phyloP scores from a whole-genome alignment of 2,113 vertebrate species.

The Pipra filicauda region DNA sequence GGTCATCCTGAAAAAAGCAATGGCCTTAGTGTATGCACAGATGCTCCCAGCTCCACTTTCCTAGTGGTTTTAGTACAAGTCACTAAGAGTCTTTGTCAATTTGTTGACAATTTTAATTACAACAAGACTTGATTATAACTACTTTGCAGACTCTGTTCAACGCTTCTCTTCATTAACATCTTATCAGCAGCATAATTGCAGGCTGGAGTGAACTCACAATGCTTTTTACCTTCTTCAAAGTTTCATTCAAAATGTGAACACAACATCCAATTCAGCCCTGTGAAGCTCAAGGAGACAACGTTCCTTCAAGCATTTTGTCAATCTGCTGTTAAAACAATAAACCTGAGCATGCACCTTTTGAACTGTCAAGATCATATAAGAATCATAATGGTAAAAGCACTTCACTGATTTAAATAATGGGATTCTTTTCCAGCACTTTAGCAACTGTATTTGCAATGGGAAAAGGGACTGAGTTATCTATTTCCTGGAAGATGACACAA shows the following conservation, averaged over 20 bases:
- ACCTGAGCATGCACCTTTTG: neutral
- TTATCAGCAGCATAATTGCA: conserved; percentile 55
- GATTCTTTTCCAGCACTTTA: neutral
- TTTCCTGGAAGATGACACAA: neutral
- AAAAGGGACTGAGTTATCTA: neutral
- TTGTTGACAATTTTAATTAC: conserved; percentile 64
- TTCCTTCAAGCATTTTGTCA: neutral
- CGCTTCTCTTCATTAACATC: conserved; percentile 35
- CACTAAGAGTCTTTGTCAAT: conserved; percentile 18
- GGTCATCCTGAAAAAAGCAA: neutral
- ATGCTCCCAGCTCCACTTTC: neutral
- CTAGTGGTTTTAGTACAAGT: neutral
- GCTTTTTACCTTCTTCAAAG: neutral
- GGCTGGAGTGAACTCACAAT: neutral
- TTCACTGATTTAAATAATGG: neutral
- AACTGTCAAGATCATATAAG: neutral
- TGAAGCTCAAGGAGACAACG: neutral
- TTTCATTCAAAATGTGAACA: neutral
- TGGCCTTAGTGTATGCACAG: neutral
- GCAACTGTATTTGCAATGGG: neutral
- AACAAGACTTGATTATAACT: conserved; percentile 37
- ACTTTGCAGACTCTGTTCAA: conserved; percentile 12
- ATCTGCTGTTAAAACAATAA: neutral
- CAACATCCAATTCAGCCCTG: neutral
- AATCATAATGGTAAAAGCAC: neutral